Evolutionary conservation across 2,888 invertebrate genomes (phyloP).

Genomic region (Poecilobothrus nobilitatus): DNA sequence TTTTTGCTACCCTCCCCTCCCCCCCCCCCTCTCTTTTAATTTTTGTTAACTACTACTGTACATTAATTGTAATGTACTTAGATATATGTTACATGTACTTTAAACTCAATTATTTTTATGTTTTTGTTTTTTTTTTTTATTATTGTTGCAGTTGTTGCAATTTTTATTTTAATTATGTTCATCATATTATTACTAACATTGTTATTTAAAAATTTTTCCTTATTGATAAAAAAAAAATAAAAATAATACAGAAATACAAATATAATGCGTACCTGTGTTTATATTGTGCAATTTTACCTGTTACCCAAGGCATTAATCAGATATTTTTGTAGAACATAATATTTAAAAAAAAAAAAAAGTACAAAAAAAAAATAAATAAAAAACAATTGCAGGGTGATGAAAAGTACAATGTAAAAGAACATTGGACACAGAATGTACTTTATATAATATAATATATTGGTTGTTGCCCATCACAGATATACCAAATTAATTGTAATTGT

Average conservation of each 20-base stretch:
- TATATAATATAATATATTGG: no score
- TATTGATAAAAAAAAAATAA: background rate
- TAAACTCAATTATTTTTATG: background rate
- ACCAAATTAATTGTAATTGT: background rate
- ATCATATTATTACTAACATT: background rate
- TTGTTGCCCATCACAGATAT: background rate
- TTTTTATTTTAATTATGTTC: background rate
- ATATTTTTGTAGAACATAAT: background rate
- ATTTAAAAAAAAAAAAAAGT: no score
- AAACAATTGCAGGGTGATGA: no score
- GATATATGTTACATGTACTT: background rate
- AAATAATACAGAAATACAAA: background rate
- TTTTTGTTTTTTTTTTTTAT: background rate
- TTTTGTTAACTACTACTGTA: background rate
- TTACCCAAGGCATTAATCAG: background rate
- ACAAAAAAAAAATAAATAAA: no score
- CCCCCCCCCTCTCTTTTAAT: background rate
- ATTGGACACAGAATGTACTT: no score
- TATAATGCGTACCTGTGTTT: background rate
- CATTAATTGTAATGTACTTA: background rate
- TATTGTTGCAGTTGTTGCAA: background rate
- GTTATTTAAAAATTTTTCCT: background rate
- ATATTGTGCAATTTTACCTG: conserved; percentile 1
- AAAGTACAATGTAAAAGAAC: no score
- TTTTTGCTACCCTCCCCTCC: background rate